Base-by-base conservation (phyloP, 2,797 vertebrate genomes). In the Tokudaia muenninki region DNA sequence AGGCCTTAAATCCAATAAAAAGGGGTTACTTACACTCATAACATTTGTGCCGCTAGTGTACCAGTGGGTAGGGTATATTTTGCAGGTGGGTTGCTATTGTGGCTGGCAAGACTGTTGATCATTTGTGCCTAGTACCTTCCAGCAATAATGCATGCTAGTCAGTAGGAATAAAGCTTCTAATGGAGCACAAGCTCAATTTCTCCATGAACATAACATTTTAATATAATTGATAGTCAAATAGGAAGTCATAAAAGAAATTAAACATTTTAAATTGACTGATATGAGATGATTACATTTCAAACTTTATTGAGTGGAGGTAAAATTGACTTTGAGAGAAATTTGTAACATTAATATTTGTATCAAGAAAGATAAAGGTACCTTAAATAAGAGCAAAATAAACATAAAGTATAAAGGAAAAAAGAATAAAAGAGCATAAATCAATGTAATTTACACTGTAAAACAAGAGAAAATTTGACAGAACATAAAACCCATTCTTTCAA, bases 191-290 rank as follows among this genome's bases (percentile, higher is more conserved):
- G 13, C 41, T n/a, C 78, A 44, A 17, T 44, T 44, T 83, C 37
- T 63, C 81, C 57, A 63, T 44, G 41, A 61, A 6, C 37, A 44
- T 21, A 44, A 65, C 26, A 47, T 21, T 84, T 94, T 47, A 90
- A 82, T 84, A 84, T 31, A 80, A 77, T 4, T 34, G 14, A 75
- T 63, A 11, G 44, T 52, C n/a, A 96, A 93, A 83, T 13, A 92
- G 13, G 47, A 94, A 95, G 44, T 61, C 9, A 81, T 10, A 88
- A 67, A 22, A 79, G 22, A 94, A 93, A 88, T 65, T 34, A 65
- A 86, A 87, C 47, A 17, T 50, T 70, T 87, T 72, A 19, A 96
- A 93, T 17, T 89, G 21, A 93, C 88, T 83, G 12, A 96, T 92
- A 91, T 72, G 26, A 81, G 92, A 96, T 55, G 22, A 92, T 50